A percentile compares a stretch with the other conserved stretches of the same genome.
phyloP scores from a whole-genome alignment of 1,140 invertebrate species.

The Anastrepha ludens region DNA sequence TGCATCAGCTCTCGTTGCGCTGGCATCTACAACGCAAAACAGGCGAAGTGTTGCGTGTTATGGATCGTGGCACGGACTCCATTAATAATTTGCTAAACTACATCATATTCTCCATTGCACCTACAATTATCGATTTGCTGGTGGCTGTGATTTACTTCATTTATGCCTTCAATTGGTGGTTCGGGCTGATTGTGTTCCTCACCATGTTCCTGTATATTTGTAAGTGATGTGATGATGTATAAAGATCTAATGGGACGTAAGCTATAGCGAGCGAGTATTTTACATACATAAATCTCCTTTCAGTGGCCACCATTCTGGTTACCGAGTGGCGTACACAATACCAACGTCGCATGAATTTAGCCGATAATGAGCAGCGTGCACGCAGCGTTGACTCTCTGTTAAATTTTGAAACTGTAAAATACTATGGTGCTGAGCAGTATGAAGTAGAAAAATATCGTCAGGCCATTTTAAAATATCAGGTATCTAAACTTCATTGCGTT shows the following conservation, averaged over 20 bases:
- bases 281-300: conserved; percentile 52
- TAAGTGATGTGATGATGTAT: conserved; percentile 78
- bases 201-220: conserved; percentile 95
- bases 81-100: conserved; percentile 95
- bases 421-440: conserved; percentile 94
- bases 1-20: conserved; percentile 88
- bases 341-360: conserved; percentile 92
- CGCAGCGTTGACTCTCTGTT: conserved; percentile 96
- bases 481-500: conserved; percentile 63
- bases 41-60: conserved; percentile 94
- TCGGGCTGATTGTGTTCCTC: conserved; percentile 93
- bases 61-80: conserved; percentile 96
- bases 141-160: conserved; percentile 95
- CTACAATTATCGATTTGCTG: conserved; percentile 93
- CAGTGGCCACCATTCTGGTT: conserved; percentile 88
- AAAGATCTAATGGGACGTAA: conserved; percentile 34
- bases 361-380: conserved; percentile 93
- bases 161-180: conserved; percentile 91
- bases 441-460: conserved; percentile 90
- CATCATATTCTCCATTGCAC: conserved; percentile 90
- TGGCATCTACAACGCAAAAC: conserved; percentile 97
- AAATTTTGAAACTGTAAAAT: conserved; percentile 99
- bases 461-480: conserved; percentile 89
- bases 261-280: too few relatives aligned
- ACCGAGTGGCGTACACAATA: conserved; percentile 98